A percentile compares a stretch with the other conserved stretches of the same genome.
Conservation (phyloP, 2,888 invertebrate genomes). For the Dasypolia templi region DNA sequence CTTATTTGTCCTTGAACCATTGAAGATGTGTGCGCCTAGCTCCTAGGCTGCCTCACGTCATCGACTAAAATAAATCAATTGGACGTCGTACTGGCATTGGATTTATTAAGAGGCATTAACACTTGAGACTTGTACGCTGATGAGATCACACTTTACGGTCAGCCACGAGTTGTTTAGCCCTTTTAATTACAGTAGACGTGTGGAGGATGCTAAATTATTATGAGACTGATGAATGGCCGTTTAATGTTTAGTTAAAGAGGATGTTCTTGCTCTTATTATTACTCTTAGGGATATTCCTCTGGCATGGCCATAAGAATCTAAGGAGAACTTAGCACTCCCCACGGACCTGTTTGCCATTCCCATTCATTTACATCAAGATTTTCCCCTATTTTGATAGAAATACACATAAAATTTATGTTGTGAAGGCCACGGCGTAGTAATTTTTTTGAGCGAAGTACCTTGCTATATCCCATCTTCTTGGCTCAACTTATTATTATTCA, state of each 20-base stretch:
- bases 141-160: slow-evolving; percentile 59
- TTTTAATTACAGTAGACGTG: slow-evolving; percentile 52
- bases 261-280: background rate
- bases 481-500: background rate
- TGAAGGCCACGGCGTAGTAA: no score
- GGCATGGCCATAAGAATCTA: background rate
- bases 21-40: slow-evolving; percentile 53
- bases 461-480: background rate
- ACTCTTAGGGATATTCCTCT: background rate
- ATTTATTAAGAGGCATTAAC: slow-evolving; percentile 66
- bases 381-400: background rate
- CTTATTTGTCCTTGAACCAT: slow-evolving; percentile 70
- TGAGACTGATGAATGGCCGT: slow-evolving; percentile 8
- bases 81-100: slow-evolving; percentile 66
- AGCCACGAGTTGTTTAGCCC: slow-evolving; percentile 44
- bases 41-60: slow-evolving; percentile 69
- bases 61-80: slow-evolving; percentile 80
- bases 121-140: slow-evolving; percentile 45
- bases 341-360: background rate
- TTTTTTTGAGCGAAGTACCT: background rate
- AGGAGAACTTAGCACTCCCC: background rate
- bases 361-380: background rate
- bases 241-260: background rate
- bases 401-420: background rate
- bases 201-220: slow-evolving; percentile 32